These are phyloP conservation scores for Bhutanitis thaidina DNA, from an alignment of 2,888 invertebrate species.

Conservation along the genomic window DNA sequence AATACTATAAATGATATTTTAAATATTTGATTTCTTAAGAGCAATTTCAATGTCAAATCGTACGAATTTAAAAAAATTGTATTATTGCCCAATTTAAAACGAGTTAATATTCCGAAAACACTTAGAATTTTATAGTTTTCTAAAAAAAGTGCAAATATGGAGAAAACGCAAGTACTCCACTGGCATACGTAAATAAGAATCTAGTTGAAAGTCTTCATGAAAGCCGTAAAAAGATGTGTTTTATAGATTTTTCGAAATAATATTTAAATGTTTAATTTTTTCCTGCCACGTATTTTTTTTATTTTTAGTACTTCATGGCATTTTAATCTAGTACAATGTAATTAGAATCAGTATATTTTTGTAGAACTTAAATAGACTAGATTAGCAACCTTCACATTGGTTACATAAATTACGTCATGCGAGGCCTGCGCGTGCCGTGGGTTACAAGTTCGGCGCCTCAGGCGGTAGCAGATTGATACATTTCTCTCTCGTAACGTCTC, in stretches of 20 bases:
- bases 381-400: constrained; percentile 69
- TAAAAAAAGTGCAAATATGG: constrained; percentile 21
- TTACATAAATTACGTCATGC: constrained; percentile 76
- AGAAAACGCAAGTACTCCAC: constrained; percentile 13
- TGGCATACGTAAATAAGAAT: constrained; percentile 12
- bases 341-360: too few species aligned
- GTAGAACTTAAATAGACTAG: background rate
- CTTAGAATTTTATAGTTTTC: constrained; percentile 15
- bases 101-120: constrained; percentile 18
- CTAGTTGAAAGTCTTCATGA: constrained; percentile 6
- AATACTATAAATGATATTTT: too few species aligned
- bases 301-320: too few species aligned
- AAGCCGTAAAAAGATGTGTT: background rate
- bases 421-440: constrained; percentile 48
- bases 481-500: constrained; percentile 77
- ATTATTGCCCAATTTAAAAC: background rate
- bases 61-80: constrained; percentile 1
- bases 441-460: constrained; percentile 65
- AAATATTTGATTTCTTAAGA: too few species aligned
- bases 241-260: too few species aligned
- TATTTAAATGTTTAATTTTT: too few species aligned
- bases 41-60: too few species aligned
- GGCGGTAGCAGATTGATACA: constrained; percentile 69
- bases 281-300: too few species aligned
- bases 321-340: too few species aligned